Evolutionary conservation across 2,797 vertebrate species (phyloP).

Genomic region (Falco rusticolus): DNA sequence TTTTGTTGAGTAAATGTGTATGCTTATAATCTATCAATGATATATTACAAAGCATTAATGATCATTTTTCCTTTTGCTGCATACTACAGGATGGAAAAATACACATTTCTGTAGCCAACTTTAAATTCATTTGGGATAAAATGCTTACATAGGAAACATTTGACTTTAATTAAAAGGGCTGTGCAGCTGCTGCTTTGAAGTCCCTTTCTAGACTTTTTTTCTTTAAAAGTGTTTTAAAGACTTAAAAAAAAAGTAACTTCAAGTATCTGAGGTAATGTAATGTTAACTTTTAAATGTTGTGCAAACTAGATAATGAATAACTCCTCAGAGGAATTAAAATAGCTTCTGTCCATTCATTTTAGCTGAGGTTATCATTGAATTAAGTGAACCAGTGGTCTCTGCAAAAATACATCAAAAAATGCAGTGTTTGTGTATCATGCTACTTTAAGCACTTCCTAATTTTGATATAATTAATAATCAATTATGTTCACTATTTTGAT

Average conservation of each 20-base stretch:
- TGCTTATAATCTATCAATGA: neutral
- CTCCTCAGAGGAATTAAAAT: neutral
- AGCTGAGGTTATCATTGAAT: neutral
- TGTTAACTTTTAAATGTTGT: neutral
- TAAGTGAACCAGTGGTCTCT: neutral
- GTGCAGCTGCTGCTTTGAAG: neutral
- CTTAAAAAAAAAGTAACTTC: neutral
- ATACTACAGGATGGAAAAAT: neutral
- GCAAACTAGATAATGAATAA: neutral
- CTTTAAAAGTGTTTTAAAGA: neutral
- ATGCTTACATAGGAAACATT: neutral
- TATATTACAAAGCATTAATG: neutral
- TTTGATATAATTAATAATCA: neutral
- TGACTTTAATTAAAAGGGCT: neutral
- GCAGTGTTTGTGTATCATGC: neutral
- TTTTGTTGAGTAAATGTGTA: neutral
- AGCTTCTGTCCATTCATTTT: neutral
- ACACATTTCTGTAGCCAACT: rapidly evolving
- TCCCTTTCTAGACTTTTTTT: neutral
- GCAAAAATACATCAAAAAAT: neutral
- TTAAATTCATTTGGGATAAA: neutral
- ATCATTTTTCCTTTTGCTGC: neutral
- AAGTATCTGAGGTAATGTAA: neutral
- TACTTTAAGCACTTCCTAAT: neutral
- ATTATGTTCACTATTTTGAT: neutral